Evolutionary conservation across 2,113 vertebrate genomes (phyloP).

Genomic region (Nanorana parkeri): DNA sequence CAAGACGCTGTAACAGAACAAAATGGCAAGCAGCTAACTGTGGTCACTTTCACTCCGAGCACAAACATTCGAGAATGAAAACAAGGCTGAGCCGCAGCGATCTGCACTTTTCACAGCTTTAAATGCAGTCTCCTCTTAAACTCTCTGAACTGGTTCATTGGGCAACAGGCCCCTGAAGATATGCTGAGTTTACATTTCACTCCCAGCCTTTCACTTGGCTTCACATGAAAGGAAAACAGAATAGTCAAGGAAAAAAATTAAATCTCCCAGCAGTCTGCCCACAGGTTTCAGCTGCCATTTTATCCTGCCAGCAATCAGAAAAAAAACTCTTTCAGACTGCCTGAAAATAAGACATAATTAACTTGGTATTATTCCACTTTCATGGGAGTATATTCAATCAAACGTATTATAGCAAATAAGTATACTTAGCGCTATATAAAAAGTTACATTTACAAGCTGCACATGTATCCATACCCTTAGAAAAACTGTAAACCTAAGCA

Average conservation of each 20-base stretch:
- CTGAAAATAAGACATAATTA: conserved; percentile 1
- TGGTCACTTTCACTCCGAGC: conserved; percentile 12
- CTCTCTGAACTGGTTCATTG: conserved; percentile 46
- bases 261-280: conserved; percentile 60
- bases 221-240: conserved; percentile 72
- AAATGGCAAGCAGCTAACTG: neutral
- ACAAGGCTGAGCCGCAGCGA: neutral
- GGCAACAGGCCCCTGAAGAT: conserved; percentile 55
- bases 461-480: too few relatives aligned
- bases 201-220: conserved; percentile 72
- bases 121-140: conserved; percentile 46
- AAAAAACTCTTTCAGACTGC: conserved; percentile 22
- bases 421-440: neutral
- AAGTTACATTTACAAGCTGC: neutral
- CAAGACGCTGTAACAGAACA: neutral
- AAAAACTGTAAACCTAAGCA: too few relatives aligned
- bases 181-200: conserved; percentile 65
- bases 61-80: rapidly evolving
- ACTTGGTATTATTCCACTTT: neutral
- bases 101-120: neutral
- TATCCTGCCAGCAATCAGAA: conserved; percentile 54
- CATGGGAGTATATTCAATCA: neutral
- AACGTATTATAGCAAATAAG: neutral
- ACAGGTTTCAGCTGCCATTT: conserved; percentile 67
- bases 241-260: conserved; percentile 60